phyloP scores from a whole-genome alignment of 2,113 vertebrate species.

The Salvator merianae region DNA sequence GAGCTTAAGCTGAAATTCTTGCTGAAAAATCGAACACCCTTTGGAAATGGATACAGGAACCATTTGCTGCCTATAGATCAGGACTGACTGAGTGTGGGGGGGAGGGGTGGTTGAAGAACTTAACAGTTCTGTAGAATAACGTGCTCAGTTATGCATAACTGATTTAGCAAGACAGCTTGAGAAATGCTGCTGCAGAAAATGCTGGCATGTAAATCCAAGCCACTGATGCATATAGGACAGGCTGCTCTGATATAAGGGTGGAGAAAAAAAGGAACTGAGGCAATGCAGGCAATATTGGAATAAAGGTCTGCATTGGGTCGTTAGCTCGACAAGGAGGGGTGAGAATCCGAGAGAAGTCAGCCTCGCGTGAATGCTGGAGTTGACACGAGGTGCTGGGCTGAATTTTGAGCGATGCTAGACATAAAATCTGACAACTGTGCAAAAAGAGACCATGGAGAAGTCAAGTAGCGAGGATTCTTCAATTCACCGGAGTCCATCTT shows the following conservation, averaged over 20 bases:
- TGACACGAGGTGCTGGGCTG: conserved; percentile 50
- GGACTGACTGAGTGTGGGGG: background rate
- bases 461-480: conserved; percentile 99
- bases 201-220: conserved; percentile 48
- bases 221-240: conserved; percentile 44
- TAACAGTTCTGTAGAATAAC: conserved; percentile 46
- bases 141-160: conserved; percentile 65
- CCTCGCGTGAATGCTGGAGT: conserved; percentile 43
- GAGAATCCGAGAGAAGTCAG: conserved; percentile 18
- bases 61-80: conserved; percentile 73
- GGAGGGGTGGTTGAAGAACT: conserved; percentile 9
- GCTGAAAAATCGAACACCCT: conserved; percentile 74
- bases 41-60: conserved; percentile 70
- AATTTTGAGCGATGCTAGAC: conserved; percentile 83
- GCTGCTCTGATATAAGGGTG: conserved; percentile 51
- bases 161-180: conserved; percentile 54
- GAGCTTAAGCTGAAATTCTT: conserved; percentile 60
- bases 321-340: no score
- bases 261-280: conserved; percentile 15
- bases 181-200: conserved; percentile 48
- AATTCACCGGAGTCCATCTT: conserved; percentile 95
- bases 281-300: no score
- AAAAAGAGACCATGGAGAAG: conserved; percentile 95
- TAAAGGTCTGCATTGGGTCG: no score
- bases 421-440: conserved; percentile 70